Base-by-base conservation (phyloP, 2,888 invertebrate genomes). In the Phrixothrix hirtus region DNA sequence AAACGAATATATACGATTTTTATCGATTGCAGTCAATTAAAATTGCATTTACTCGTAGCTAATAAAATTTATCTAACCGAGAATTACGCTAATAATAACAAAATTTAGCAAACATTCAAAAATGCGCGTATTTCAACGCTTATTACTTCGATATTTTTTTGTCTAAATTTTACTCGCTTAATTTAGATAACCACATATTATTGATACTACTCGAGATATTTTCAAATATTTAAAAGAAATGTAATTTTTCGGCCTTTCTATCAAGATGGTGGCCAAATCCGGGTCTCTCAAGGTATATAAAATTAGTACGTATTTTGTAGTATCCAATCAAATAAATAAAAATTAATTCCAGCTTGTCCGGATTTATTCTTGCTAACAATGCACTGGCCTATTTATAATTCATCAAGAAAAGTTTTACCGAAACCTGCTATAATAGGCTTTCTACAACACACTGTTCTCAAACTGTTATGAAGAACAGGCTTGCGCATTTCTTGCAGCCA, bases 211-310 rank as follows among this genome's bases (percentile, higher is more conserved):
- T n/a, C 32, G 32, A 32, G 32, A 4, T 32, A 32, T 32, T 12
- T 5, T 13, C 12, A 14, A 32, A 32, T 13, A 32, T 13, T 32
- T 4, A 14, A 13, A 32, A 32, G n/a, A 32, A 32, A 13, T 3
- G 5, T n/a, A 32, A 5, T 13, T 13, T 32, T 32, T 32, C 3
- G n/a, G 13, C 12, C 6, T 2, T 4, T 32, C 13, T 32, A 3
- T n/a, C 14, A 14, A 14, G 3, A 32, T 32, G 15, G 32, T 14
- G 32, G 12, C 11, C 15, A 32, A 32, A 32, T 32, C 32, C 15
- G 32, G 15, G 15, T 6, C n/a, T n/a, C 13, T 4, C 13, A 5
- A n/a, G n/a, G 13, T 2, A 14, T 32, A 14, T 14, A 32, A 4
- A 32, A 13, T 32, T 32, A 32, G 10, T 9, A 14, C 10, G 14